A percentile compares a stretch with the other conserved stretches of the same genome.
phyloP scores from a whole-genome alignment of 2,113 vertebrate species.

The Brachirus orientalis region DNA sequence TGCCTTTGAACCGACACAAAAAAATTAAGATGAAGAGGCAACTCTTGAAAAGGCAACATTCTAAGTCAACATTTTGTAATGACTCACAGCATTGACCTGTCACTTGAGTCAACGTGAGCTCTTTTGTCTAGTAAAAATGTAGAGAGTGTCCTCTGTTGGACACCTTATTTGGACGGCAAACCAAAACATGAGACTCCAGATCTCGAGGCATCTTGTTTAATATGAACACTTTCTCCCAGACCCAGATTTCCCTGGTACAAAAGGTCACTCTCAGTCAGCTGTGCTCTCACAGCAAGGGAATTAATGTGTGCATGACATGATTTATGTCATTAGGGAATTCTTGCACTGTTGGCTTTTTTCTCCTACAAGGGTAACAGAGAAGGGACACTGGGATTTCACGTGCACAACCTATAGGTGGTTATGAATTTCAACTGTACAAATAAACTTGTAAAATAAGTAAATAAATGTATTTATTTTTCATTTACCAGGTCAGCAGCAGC shows the following conservation, averaged over 20 bases:
- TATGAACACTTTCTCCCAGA: neutral
- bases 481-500: neutral
- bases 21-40: too few species aligned
- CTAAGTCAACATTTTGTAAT: too few species aligned
- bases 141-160: too few species aligned
- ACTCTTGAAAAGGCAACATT: too few species aligned
- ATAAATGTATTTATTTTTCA: too few species aligned
- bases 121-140: too few species aligned
- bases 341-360: slow-evolving; percentile 1
- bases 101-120: too few species aligned
- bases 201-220: neutral
- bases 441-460: too few species aligned
- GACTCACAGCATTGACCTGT: too few species aligned
- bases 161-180: too few species aligned
- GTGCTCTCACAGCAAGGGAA: neutral
- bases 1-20: too few species aligned
- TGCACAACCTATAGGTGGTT: neutral
- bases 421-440: neutral
- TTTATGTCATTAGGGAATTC: neutral
- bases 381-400: neutral
- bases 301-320: neutral
- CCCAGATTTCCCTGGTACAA: neutral
- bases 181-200: neutral
- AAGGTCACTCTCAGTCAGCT: neutral
- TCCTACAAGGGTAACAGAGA: neutral